These are phyloP conservation scores for Stenodera caucasica DNA, from an alignment of 2,888 invertebrate species.

Conservation along the genomic window DNA sequence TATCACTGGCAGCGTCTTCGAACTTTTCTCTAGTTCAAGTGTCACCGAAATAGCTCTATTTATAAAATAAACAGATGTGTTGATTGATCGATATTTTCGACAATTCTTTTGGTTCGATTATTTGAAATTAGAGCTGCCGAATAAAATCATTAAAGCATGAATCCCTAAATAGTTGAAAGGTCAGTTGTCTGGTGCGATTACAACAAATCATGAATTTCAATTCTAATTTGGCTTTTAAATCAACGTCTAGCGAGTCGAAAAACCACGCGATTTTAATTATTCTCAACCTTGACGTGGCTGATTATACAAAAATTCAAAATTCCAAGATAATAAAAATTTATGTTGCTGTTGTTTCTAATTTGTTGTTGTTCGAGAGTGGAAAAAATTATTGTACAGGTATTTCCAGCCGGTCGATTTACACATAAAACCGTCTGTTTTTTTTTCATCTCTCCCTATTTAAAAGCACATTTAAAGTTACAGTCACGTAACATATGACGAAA, in stretches of 20 bases:
- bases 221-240: neutral
- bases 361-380: neutral
- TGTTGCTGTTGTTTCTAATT: neutral
- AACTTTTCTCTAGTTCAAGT: no score
- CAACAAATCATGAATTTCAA: no score
- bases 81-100: no score
- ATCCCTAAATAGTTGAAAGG: no score
- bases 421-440: no score
- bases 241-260: no score
- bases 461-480: neutral
- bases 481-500: neutral
- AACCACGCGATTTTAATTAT: no score
- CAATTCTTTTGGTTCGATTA: neutral
- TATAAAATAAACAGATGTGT: no score
- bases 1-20: no score
- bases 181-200: no score
- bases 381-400: neutral
- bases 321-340: constrained; percentile 5
- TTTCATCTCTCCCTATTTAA: neutral
- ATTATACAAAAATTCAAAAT: neutral
- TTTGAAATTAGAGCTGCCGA: neutral
- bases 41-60: no score
- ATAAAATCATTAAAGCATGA: neutral
- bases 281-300: no score
- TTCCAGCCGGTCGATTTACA: neutral